Conservation (phyloP, 2,888 invertebrate species). For the Opisthograptis luteolata region DNA sequence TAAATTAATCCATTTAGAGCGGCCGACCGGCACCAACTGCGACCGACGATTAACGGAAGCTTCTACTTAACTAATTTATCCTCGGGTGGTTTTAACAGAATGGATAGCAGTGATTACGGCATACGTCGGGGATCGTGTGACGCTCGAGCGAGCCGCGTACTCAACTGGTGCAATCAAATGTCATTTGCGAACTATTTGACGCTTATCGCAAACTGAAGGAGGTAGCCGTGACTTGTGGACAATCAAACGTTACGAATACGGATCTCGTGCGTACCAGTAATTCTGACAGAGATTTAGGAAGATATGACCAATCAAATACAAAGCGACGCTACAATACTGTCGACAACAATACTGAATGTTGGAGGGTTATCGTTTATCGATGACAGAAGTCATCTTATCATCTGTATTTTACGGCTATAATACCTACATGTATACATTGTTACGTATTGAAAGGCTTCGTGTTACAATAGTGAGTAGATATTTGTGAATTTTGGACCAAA, state of each 20-base stretch:
- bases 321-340: slow-evolving; percentile 31
- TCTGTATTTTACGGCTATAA: slow-evolving; percentile 26
- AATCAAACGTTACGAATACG: slow-evolving; percentile 37
- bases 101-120: slow-evolving; percentile 84
- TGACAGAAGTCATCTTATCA: slow-evolving; percentile 26
- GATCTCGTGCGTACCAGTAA: slow-evolving; percentile 24
- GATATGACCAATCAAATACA: slow-evolving; percentile 28
- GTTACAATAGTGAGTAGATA: slow-evolving; percentile 2
- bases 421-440: slow-evolving; percentile 10
- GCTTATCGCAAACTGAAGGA: slow-evolving; percentile 39
- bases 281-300: slow-evolving; percentile 22
- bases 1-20: slow-evolving; percentile 85
- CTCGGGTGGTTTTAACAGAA: slow-evolving; percentile 85
- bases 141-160: slow-evolving; percentile 54
- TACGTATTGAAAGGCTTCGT: slow-evolving; percentile 7
- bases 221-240: slow-evolving; percentile 44
- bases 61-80: slow-evolving; percentile 85
- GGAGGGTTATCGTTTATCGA: slow-evolving; percentile 28
- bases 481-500: not conserved
- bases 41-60: slow-evolving; percentile 84
- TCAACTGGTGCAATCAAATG: slow-evolving; percentile 52
- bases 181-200: slow-evolving; percentile 50
- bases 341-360: slow-evolving; percentile 28
- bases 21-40: slow-evolving; percentile 75
- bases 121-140: slow-evolving; percentile 69